Conservation (phyloP, 2,113 vertebrate genomes). For the Corythoichthys haematopterus region DNA sequence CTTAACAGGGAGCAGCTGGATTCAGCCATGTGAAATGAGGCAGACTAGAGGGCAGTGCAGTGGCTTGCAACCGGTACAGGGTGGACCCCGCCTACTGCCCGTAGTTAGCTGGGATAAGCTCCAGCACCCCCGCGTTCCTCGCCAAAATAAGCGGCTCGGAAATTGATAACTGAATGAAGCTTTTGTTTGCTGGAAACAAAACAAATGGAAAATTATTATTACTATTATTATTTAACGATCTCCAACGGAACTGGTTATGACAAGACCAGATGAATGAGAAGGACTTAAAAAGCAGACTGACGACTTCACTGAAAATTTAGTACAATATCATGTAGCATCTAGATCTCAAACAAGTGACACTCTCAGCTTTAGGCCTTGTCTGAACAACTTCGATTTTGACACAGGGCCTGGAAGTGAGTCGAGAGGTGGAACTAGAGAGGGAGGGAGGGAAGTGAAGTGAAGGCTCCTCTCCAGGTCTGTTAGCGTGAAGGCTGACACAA, state of each 20-base stretch:
- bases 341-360: conserved; percentile 9
- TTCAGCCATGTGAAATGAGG: too few species aligned
- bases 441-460: conserved; percentile 25
- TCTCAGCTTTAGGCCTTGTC: conserved; percentile 23
- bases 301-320: background rate
- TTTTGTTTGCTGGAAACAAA: background rate
- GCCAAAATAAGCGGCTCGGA: too few species aligned
- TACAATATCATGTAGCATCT: conserved; percentile 1
- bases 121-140: too few species aligned
- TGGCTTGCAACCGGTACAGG: too few species aligned
- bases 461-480: conserved; percentile 39
- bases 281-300: background rate
- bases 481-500: conserved; percentile 50
- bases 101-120: too few species aligned
- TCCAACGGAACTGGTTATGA: background rate
- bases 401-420: conserved; percentile 18
- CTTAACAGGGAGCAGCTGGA: too few species aligned
- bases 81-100: too few species aligned
- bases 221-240: too few species aligned
- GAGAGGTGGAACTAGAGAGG: conserved; percentile 12
- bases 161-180: background rate
- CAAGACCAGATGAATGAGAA: background rate
- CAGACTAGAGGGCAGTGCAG: too few species aligned
- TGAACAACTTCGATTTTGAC: conserved; percentile 21
- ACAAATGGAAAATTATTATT: background rate